Conservation (phyloP, 2,113 vertebrate genomes). For the Chloebia gouldiae region DNA sequence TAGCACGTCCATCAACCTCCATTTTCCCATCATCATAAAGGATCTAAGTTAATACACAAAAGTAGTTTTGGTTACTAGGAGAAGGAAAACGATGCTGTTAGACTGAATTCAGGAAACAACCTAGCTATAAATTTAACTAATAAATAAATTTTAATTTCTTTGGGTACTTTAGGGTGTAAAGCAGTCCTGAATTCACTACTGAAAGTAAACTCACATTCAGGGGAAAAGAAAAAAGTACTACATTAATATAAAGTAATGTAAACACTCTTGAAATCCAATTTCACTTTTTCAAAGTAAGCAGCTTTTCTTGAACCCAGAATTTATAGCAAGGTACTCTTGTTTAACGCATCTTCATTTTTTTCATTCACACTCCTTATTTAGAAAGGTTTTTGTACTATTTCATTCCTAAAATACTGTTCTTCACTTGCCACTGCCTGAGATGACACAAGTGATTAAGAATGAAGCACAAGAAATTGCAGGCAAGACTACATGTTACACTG, state of each 20-base stretch:
- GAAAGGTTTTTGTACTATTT: background rate
- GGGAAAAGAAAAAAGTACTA: background rate
- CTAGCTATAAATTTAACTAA: background rate
- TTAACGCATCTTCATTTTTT: background rate
- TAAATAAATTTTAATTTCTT: background rate
- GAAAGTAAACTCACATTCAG: background rate
- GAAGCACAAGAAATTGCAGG: background rate
- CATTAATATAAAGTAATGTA: background rate
- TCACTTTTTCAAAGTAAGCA: background rate
- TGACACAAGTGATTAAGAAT: background rate
- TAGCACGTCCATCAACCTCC: conserved; percentile 94
- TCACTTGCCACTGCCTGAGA: background rate
- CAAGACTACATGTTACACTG: background rate
- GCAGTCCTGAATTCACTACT: background rate
- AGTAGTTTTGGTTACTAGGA: background rate
- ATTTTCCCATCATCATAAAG: conserved; percentile 98
- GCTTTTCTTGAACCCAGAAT: background rate
- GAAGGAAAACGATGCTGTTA: background rate
- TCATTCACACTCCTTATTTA: background rate
- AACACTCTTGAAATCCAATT: background rate
- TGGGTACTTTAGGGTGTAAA: background rate
- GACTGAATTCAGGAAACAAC: background rate
- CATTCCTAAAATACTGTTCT: background rate
- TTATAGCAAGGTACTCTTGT: background rate
- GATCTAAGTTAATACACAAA: conserved; percentile 77